These are phyloP conservation scores for Sarcophaga carnaria DNA, from an alignment of 2,888 invertebrate species.

Conservation along the genomic window DNA sequence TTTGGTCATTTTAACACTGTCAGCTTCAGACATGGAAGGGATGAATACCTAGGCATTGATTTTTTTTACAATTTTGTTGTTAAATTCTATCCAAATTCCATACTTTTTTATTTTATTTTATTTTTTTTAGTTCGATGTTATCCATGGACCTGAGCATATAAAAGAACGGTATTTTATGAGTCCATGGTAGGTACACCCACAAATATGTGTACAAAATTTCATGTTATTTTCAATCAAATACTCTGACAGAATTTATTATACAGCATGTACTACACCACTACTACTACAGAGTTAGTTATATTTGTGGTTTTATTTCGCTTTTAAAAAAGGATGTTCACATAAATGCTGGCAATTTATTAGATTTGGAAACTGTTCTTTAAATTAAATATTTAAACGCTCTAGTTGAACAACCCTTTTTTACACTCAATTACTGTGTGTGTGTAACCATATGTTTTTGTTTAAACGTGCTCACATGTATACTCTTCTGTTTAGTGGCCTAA, in stretches of 20 bases:
- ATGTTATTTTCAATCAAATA: conserved; percentile 56
- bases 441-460: background rate
- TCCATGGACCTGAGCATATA: background rate
- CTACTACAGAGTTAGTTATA: background rate
- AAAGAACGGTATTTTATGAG: background rate
- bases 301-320: background rate
- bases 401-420: background rate
- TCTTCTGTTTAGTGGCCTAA: conserved; percentile 47
- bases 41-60: conserved; percentile 11
- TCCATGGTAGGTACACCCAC: conserved; percentile 2
- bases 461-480: background rate
- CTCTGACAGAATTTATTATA: conserved; percentile 44
- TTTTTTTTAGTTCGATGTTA: background rate
- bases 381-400: background rate
- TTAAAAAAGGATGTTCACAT: background rate
- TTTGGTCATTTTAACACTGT: conserved; percentile 46
- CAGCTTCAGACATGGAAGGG: conserved; percentile 14
- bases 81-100: conserved; percentile 5
- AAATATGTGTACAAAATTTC: conserved; percentile 32
- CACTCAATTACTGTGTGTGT: background rate
- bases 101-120: background rate
- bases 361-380: background rate
- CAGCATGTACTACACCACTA: conserved; percentile 8
- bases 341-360: background rate
- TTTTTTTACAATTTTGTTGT: conserved; percentile 35